phyloP scores from a whole-genome alignment of 2,888 invertebrate genomes.

The Xylota sylvarum region DNA sequence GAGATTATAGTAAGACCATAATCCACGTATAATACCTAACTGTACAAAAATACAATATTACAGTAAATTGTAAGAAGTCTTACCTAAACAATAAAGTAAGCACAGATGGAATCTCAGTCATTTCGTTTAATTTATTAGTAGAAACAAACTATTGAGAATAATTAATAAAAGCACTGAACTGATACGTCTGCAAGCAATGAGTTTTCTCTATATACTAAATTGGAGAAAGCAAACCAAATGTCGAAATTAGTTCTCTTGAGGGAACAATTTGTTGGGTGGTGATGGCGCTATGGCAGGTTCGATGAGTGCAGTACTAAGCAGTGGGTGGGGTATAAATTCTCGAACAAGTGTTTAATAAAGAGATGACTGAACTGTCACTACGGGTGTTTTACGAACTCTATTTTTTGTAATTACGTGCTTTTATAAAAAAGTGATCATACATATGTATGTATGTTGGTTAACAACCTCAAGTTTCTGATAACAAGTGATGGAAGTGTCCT shows the following conservation, averaged over 20 bases:
- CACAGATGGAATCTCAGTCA: conserved; percentile 80
- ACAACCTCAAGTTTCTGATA: conserved; percentile 10
- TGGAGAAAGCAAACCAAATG: background rate
- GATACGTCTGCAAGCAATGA: background rate
- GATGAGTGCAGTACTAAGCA: too few relatives aligned
- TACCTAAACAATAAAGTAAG: conserved; percentile 81
- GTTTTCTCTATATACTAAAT: conserved; percentile 32
- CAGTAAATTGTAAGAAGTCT: conserved; percentile 40
- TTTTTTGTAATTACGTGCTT: background rate
- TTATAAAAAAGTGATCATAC: background rate
- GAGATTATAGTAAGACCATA: too few relatives aligned
- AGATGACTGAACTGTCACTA: conserved; percentile 5
- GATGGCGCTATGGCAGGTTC: background rate
- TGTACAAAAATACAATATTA: background rate
- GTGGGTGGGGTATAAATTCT: background rate
- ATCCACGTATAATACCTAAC: background rate
- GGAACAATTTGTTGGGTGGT: background rate
- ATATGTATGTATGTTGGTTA: too few relatives aligned
- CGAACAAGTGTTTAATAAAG: background rate
- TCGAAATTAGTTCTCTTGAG: conserved; percentile 16
- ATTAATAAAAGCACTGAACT: background rate
- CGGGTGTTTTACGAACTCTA: background rate
- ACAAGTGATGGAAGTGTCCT: background rate
- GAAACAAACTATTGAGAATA: background rate
- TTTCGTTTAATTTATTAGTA: conserved; percentile 60